Conservation (phyloP, 2,113 vertebrate species). For the Mohoua ochrocephala region DNA sequence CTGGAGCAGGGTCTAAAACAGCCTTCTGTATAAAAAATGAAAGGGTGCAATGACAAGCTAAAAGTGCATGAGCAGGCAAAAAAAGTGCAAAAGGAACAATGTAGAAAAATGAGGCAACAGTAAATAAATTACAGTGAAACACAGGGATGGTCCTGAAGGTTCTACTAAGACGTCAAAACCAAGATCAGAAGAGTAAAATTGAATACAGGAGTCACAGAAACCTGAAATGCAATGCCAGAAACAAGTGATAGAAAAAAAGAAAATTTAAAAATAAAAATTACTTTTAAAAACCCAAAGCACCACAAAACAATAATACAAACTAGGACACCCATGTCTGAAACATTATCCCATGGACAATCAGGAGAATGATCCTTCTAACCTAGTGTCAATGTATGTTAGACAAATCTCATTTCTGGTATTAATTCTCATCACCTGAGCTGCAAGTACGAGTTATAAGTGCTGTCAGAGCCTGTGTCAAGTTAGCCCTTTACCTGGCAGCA, state of each 20-base stretch:
- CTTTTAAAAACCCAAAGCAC: background rate
- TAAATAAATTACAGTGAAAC: background rate
- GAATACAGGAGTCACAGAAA: background rate
- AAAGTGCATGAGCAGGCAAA: background rate
- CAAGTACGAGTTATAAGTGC: background rate
- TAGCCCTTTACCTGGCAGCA: background rate
- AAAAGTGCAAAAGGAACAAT: background rate
- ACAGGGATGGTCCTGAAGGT: background rate
- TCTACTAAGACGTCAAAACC: background rate
- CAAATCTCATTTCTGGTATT: background rate
- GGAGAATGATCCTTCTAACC: background rate
- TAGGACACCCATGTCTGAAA: background rate
- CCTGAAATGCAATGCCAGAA: background rate
- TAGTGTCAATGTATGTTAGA: background rate
- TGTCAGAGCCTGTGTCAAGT: background rate
- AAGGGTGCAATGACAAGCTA: background rate
- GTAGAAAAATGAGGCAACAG: background rate
- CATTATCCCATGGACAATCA: fast-evolving
- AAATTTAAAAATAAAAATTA: background rate
- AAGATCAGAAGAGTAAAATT: background rate
- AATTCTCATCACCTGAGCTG: background rate
- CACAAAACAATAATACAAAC: background rate
- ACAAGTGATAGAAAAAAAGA: background rate
- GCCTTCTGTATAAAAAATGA: background rate
- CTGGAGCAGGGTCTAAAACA: background rate